Base-by-base conservation (phyloP, 2,888 invertebrate genomes). In the Ormyrus labotus region DNA sequence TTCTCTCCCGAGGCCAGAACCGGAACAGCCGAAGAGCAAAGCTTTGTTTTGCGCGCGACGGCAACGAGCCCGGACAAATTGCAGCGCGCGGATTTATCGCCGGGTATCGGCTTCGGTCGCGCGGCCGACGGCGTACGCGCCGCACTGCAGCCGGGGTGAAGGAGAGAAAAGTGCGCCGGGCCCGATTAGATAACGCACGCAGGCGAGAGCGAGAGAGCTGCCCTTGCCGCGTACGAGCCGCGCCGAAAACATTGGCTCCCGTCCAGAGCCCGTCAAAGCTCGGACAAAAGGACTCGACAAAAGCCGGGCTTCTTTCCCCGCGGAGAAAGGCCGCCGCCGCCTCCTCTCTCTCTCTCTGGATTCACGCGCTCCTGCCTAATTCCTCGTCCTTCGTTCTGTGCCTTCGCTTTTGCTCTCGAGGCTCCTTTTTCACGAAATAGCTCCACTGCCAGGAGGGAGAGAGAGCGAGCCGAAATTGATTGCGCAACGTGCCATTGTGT, bases 241-340 rank as follows among this genome's bases (percentile, higher is more conserved):
- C 57, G 78, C 83, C 76, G 67, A 85, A 85, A 84, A 85, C 85
- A 83, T 85, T 81, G 81, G 81, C 81, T 83, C 69, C 48, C 78
- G 82, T 78, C 84, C 81, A 81, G 51, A 81, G 63, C 68, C 34
- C 82, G 69, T 78, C 74, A 70, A 72, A 63, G 70, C 80, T 50
- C 81, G 58, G 80, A 85, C 85, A 85, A 85, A 84, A 83, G 85
- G 81, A 82, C 58, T 5, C 7, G 75, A 64, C 71, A 78, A 78
- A 78, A 78, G 48, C 51, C 65, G n/a, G 64, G 60, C 47, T 61
- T 53, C 19, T 68, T 71, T 78, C 67, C 53, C 71, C 53, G 65
- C 10, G 13, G 71, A 67, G 75, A 67, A 69, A 68, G 61, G 61
- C 63, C 78, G 19, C 57, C 55, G 2, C 47, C 8, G n/a, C 13